A percentile compares a stretch with the other conserved stretches of the same genome.
Conservation (phyloP, 2,888 invertebrate species). For the Apamea epomidion region DNA sequence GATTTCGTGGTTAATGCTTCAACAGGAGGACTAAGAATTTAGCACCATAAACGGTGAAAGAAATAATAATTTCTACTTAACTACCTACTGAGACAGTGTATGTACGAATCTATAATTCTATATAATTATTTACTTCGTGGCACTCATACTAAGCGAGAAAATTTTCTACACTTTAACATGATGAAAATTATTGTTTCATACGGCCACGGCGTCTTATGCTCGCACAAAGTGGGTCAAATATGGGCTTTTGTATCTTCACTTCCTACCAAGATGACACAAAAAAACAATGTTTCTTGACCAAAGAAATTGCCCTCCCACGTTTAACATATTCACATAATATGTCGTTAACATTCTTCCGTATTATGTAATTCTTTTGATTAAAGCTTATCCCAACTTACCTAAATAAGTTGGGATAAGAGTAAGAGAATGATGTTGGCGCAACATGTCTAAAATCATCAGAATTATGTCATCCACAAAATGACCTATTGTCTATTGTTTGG, state of each 20-base stretch:
- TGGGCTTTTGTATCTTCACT: conserved; percentile 20
- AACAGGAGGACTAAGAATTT: conserved; percentile 8
- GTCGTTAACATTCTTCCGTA: conserved; percentile 18
- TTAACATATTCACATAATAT: conserved; percentile 23
- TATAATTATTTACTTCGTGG: neutral
- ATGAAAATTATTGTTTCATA: neutral
- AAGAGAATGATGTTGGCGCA: neutral
- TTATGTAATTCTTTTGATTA: conserved; percentile 41
- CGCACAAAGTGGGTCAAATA: conserved; percentile 6
- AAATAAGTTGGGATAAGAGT: too few species aligned
- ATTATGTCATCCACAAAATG: neutral
- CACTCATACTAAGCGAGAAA: neutral
- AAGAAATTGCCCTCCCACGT: conserved; percentile 41
- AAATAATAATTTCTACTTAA: neutral
- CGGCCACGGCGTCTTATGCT: neutral
- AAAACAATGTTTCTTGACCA: conserved; percentile 37
- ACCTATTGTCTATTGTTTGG: conserved; percentile 17
- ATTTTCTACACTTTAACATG: neutral
- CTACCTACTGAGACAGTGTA: neutral
- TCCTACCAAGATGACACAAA: conserved; percentile 34
- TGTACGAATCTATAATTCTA: neutral
- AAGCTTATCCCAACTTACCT: neutral
- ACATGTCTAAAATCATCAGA: neutral
- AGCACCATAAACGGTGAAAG: neutral
- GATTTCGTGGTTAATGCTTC: neutral